These are phyloP conservation scores for Esox niger DNA, from an alignment of 2,113 vertebrate genomes.

Conservation along the genomic window DNA sequence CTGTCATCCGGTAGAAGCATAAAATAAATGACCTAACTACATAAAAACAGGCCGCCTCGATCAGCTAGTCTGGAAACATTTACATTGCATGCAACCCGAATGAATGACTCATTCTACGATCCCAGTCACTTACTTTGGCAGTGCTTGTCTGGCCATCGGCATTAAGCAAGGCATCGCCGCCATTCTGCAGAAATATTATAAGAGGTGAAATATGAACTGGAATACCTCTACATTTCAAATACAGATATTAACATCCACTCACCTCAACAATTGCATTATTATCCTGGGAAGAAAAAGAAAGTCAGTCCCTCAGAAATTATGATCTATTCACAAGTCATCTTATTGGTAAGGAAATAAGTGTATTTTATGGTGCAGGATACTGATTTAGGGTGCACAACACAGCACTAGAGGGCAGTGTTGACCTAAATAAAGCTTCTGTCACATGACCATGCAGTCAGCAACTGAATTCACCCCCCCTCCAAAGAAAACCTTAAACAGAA, in stretches of 20 bases:
- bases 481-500: too few relatives aligned
- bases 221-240: not conserved
- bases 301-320: slow-evolving; percentile 17
- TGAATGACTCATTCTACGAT: slow-evolving; percentile 2
- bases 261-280: slow-evolving; percentile 62
- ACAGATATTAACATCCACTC: slow-evolving; percentile 20
- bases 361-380: not conserved
- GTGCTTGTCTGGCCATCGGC: slow-evolving; percentile 67
- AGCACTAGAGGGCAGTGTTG: not conserved
- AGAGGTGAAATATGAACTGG: not conserved
- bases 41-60: too few relatives aligned
- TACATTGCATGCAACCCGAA: not conserved
- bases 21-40: too few relatives aligned
- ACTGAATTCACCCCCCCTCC: too few relatives aligned
- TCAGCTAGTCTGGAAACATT: too few relatives aligned
- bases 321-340: not conserved
- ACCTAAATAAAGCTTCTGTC: not conserved
- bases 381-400: too few relatives aligned
- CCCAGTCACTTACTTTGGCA: slow-evolving; percentile 63
- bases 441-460: not conserved
- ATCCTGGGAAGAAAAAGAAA: slow-evolving; percentile 55
- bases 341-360: not conserved
- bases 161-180: slow-evolving; percentile 60
- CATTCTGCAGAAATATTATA: slow-evolving; percentile 75
- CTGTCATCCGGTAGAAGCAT: too few relatives aligned